phyloP scores from a whole-genome alignment of 1,140 invertebrate genomes.

The Sitophilus oryzae region DNA sequence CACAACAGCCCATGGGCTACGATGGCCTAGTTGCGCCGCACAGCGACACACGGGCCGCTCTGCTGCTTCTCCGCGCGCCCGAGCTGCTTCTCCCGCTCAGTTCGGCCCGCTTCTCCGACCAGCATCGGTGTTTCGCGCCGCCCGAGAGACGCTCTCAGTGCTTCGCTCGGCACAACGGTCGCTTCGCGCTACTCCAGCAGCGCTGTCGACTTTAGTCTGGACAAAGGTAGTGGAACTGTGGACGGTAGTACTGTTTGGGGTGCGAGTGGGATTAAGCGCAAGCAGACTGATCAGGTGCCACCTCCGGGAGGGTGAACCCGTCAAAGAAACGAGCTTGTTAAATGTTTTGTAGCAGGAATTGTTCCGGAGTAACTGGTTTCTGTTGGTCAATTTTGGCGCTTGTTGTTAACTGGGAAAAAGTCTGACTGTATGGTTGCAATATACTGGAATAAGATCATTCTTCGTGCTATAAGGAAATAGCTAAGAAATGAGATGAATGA shows the following conservation, averaged over 20 bases:
- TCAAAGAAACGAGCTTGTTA: slow-evolving; percentile 34
- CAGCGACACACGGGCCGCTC: slow-evolving; percentile 9
- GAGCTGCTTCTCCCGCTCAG: slow-evolving; percentile 7
- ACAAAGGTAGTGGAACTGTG: slow-evolving; percentile 18
- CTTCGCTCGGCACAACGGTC: background rate
- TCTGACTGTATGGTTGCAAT: slow-evolving; percentile 12
- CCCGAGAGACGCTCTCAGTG: slow-evolving; percentile 6
- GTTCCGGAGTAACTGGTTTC: slow-evolving; percentile 28
- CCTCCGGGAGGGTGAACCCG: slow-evolving; percentile 29
- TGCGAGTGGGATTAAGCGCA: slow-evolving; percentile 30
- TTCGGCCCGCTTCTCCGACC: background rate
- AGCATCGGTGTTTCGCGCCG: background rate
- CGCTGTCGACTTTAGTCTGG: slow-evolving; percentile 35
- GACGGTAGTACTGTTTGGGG: slow-evolving; percentile 29
- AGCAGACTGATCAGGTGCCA: slow-evolving; percentile 26
- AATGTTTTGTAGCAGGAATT: slow-evolving; percentile 32
- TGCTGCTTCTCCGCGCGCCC: background rate
- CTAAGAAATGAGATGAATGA: too few relatives aligned
- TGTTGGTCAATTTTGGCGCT: slow-evolving; percentile 19
- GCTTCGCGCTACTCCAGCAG: slow-evolving; percentile 6
- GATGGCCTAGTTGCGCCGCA: slow-evolving; percentile 37
- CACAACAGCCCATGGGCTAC: slow-evolving; percentile 36
- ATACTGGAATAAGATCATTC: too few relatives aligned
- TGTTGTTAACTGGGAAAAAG: slow-evolving; percentile 16
- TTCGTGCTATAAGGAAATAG: too few relatives aligned